phyloP scores from a whole-genome alignment of 2,113 vertebrate genomes.

The Python bivittatus region DNA sequence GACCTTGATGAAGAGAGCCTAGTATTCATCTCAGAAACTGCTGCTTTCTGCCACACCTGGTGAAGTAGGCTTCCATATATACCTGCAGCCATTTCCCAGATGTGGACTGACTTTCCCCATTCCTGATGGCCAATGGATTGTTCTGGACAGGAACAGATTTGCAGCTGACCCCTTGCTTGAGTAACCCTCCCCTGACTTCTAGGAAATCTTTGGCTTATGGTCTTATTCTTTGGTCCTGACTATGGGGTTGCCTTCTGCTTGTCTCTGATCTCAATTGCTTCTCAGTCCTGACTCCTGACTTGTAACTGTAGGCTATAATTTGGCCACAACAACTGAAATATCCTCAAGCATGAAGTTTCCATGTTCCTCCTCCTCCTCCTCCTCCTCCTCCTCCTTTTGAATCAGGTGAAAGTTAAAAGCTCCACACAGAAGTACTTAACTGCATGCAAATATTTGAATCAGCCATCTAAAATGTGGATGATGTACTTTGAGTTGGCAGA shows the following conservation, averaged over 20 bases:
- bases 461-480: not conserved
- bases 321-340: not conserved
- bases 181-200: not conserved
- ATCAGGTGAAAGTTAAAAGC: not conserved
- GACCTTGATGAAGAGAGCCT: not conserved
- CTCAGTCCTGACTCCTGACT: not conserved
- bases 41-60: not conserved
- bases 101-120: not conserved
- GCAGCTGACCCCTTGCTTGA: not conserved
- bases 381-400: not conserved
- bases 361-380: not conserved
- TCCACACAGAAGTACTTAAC: not conserved
- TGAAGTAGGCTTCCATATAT: not conserved
- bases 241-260: not conserved
- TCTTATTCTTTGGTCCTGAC: not conserved
- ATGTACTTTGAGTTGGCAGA: not conserved
- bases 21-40: not conserved
- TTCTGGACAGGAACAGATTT: not conserved
- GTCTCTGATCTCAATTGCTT: not conserved
- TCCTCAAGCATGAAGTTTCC: not conserved
- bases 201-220: not conserved
- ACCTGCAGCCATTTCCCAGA: not conserved
- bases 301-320: not conserved
- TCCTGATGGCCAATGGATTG: not conserved
- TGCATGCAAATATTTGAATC: slow-evolving; percentile 2